Conservation (phyloP, 2,797 vertebrate genomes). For the Enteromius unitaeniatus region DNA sequence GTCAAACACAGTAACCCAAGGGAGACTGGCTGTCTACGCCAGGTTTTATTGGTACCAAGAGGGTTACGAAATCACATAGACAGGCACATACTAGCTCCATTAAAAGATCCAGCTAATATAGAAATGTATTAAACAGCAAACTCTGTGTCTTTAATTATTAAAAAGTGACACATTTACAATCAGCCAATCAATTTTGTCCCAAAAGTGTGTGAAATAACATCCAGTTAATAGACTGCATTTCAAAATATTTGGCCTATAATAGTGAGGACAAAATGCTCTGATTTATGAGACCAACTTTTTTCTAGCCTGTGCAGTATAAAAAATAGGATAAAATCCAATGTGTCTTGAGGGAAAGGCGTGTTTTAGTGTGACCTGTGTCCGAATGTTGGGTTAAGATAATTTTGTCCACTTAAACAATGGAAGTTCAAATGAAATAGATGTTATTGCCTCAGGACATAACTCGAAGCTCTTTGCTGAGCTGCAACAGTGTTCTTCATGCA, state of each 20-base stretch:
- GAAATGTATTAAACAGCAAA: conserved; percentile 18
- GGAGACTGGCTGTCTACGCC: conserved; percentile 43
- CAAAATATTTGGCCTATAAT: neutral
- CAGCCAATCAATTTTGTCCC: neutral
- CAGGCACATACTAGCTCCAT: neutral
- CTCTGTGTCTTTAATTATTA: neutral
- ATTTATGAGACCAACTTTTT: neutral
- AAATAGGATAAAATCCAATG: neutral
- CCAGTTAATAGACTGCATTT: neutral
- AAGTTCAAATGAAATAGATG: neutral
- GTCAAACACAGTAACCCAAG: conserved; percentile 36
- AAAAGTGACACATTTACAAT: neutral
- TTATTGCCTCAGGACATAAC: neutral
- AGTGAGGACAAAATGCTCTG: neutral
- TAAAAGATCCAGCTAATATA: conserved; percentile 10
- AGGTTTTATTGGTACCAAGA: conserved; percentile 45
- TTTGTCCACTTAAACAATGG: neutral
- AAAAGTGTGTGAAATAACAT: neutral
- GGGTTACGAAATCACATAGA: conserved; percentile 3
- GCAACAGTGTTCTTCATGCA: conserved; percentile 30
- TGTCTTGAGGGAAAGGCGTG: neutral
- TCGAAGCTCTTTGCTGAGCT: conserved; percentile 2
- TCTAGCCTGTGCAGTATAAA: neutral
- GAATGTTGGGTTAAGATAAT: neutral
- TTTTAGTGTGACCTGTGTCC: neutral